Evolutionary conservation across 2,797 vertebrate species (phyloP), one percentile per base, ranked within the genome.

Genomic region (Sebastes diploproa): DNA sequence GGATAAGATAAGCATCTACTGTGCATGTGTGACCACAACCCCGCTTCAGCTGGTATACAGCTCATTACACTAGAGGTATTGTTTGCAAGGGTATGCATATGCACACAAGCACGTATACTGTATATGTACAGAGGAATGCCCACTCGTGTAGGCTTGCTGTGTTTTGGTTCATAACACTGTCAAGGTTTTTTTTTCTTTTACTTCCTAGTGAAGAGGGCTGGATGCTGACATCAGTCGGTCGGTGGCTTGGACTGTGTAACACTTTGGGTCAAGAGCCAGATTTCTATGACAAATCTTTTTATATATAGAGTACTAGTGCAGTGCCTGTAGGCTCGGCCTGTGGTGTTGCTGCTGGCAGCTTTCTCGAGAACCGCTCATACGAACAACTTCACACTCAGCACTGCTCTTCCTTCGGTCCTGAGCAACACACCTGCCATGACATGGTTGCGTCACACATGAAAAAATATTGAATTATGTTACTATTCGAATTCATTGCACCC

Each of bases 31-130:
- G 71, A 69, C 82, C 52, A 23, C 38, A 58, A 69, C 32, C n/a
- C 36, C 10, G 14, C 60, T 30, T 64, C 59, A 52, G 61, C 81
- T 34, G 20, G n/a, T 61, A 42, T 42, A 77, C 79, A 84, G 59
- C 52, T 80, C 80, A 77, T 83, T 82, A 84, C 85, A 88, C 76
- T 74, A 55, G 72, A 79, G 80, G 76, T 78, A 85, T 86, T 85
- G 82, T 77, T 83, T 83, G 20, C n/a, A 63, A 42, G 29, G 30
- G 42, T 61, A 62, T 80, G 70, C 12, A 73, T 68, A 67, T 50
- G 36, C 32, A 54, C 58, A 80, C 77, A 72, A 67, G n/a, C 65
- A 76, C 2, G 6, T 66, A 61, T n/a, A 42, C 36, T 36, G 38
- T 42, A 38, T 23, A 72, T 56, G 61, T 38, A 34, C 58, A 58